These are phyloP conservation scores for Spodoptera litura DNA, from an alignment of 1,140 invertebrate genomes.

Conservation along the genomic window DNA sequence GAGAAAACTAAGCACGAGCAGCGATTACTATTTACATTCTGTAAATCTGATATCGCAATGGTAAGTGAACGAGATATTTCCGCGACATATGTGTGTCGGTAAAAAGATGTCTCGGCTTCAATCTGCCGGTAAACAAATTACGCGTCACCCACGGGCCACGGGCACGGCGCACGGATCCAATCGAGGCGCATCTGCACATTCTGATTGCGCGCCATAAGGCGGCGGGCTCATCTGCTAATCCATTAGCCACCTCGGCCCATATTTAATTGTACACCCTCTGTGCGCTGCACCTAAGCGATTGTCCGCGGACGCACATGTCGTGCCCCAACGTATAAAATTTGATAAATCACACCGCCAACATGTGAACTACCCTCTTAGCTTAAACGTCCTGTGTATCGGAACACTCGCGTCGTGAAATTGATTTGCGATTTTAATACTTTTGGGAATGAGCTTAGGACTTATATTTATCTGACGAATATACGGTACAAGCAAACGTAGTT, in stretches of 20 bases:
- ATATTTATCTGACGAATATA: conserved; percentile 38
- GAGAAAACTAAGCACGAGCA: no score
- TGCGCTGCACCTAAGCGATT: conserved; percentile 65
- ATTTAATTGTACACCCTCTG: conserved; percentile 74
- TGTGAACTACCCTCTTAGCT: conserved; percentile 84
- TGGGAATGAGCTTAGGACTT: conserved; percentile 21
- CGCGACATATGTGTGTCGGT: conserved; percentile 15
- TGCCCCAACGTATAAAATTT: conserved; percentile 82
- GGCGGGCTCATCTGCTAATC: conserved; percentile 79
- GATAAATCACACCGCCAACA: conserved; percentile 84
- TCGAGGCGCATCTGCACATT: conserved; percentile 73
- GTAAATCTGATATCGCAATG: no score
- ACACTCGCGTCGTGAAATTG: conserved; percentile 18
- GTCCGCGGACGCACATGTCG: conserved; percentile 82
- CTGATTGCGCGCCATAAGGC: conserved; percentile 77
- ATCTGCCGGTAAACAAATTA: conserved; percentile 46
- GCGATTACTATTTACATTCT: no score
- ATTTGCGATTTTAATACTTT: conserved; percentile 53
- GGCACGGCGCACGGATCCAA: conserved; percentile 53
- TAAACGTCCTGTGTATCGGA: conserved; percentile 73
- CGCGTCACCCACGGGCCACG: conserved; percentile 29
- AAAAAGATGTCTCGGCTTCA: conserved; percentile 29
- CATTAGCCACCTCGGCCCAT: conserved; percentile 82
- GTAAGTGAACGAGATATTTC: conserved; percentile 2
- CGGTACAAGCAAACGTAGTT: conserved; percentile 70